Evolutionary conservation across 2,888 invertebrate genomes (phyloP), one percentile per base, ranked within the genome.

Genomic region (Drosophila acutilabella): DNA sequence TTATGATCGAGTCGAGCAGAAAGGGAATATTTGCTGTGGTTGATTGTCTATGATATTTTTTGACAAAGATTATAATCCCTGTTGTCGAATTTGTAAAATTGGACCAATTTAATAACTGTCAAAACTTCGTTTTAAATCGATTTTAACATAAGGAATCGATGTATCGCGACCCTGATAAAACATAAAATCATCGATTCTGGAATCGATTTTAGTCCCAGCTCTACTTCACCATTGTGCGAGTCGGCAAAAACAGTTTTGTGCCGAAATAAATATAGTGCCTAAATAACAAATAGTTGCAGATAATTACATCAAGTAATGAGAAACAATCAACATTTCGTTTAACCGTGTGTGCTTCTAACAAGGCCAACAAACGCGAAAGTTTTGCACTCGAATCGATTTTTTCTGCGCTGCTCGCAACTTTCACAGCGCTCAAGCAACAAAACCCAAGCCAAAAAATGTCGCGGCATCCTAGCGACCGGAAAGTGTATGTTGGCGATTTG

Each of bases 401-500:
- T 88, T 80, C 80, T 76, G 71, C 73, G 74, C 77, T 70, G 71
- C 74, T 71, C 66, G 82, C 74, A 62, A 72, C 70, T 80, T 76
- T 76, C 64, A 79, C 64, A 73, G 66, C 74, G 72, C 59, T 64
- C 45, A 64, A 68, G 44, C 66, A 85, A 68, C 78, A 64, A 70
- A 74, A 78, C 44, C 72, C 68, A 83, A 83, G 71, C 72, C 64
- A 71, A 51, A 82, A 76, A 79, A 86, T 86, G 86, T 89, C 88
- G 80, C 89, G 86, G 64, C 88, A 86, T 81, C 95, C 96, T 78
- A 95, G 95, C 61, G 98, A 98, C 93, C 97, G 98, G 90, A 98
- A 98, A 93, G 96, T 98, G 50, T 99, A 98, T 93, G 98, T 99
- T 23, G 99, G 98, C 58, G 98, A 98, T 93, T 94, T 99, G 90